These are phyloP conservation scores for Prunella strophiata DNA, from an alignment of 2,797 vertebrate genomes.

Conservation along the genomic window DNA sequence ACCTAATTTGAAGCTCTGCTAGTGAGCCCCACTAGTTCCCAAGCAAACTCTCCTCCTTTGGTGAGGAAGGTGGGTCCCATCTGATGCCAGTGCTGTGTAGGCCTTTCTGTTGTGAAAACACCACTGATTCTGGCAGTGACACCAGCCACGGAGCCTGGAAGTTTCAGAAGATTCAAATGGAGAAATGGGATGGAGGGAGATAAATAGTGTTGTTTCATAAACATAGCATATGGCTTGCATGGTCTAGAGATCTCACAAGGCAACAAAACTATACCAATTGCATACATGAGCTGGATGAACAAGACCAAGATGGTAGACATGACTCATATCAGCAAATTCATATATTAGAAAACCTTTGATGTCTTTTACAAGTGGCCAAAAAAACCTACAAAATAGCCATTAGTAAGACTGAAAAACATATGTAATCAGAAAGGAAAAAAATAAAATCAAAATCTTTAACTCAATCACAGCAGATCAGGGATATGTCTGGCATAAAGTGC, in stretches of 20 bases:
- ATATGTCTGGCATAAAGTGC: not conserved
- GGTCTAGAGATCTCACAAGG: not conserved
- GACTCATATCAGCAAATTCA: not conserved
- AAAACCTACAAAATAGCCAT: not conserved
- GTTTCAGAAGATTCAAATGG: not conserved
- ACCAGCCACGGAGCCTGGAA: accelerated
- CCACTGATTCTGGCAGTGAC: not conserved
- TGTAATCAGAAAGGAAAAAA: not conserved
- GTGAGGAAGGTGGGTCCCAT: not conserved
- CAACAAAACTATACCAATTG: not conserved
- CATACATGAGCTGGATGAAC: not conserved
- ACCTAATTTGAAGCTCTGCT: not conserved
- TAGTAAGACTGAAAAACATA: not conserved
- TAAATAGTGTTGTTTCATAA: not conserved
- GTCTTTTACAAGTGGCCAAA: not conserved
- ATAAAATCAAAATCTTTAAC: not conserved
- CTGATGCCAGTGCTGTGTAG: accelerated
- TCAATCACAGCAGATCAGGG: not conserved
- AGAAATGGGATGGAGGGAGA: not conserved
- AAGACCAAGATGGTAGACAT: not conserved
- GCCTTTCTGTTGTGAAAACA: not conserved
- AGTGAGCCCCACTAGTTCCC: accelerated
- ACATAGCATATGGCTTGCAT: not conserved
- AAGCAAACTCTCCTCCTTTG: not conserved
- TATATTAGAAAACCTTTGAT: not conserved